Evolutionary conservation across 2,797 vertebrate species (phyloP).

Genomic region (Liparis tanakae): DNA sequence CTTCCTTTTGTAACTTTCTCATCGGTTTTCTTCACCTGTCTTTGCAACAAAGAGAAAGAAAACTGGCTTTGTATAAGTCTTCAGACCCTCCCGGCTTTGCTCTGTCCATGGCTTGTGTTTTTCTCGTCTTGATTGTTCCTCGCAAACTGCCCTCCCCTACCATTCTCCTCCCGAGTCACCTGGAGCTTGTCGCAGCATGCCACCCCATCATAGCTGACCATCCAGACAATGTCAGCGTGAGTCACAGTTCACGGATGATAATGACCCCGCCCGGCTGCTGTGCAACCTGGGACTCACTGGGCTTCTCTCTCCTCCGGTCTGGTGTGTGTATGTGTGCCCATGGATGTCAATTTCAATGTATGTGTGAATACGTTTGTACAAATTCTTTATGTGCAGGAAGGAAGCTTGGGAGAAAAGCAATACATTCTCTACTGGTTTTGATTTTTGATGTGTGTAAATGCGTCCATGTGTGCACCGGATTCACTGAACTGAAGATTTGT

Average conservation of each 20-base stretch:
- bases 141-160: conserved; percentile 18
- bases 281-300: conserved; percentile 45
- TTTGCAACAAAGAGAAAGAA: not conserved
- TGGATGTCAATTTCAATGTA: conserved; percentile 44
- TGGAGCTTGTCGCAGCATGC: conserved; percentile 68
- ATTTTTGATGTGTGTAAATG: conserved; percentile 47
- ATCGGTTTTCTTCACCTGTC: conserved; percentile 46
- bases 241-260: conserved; percentile 71
- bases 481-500: conserved; percentile 47
- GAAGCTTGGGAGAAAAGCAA: not conserved
- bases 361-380: conserved; percentile 36
- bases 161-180: conserved; percentile 50
- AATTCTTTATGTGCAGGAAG: conserved; percentile 23
- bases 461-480: conserved; percentile 40
- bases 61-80: conserved; percentile 31
- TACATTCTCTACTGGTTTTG: conserved; percentile 34
- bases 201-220: conserved; percentile 65
- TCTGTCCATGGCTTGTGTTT: conserved; percentile 19
- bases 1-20: conserved; percentile 45
- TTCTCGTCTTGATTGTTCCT: conserved; percentile 30
- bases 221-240: conserved; percentile 66
- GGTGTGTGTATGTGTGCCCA: conserved; percentile 15
- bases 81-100: conserved; percentile 26
- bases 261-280: conserved; percentile 65
- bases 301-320: conserved; percentile 31